Evolutionary conservation across 1,140 invertebrate species (phyloP).

Genomic region (Listronotus oregonensis): DNA sequence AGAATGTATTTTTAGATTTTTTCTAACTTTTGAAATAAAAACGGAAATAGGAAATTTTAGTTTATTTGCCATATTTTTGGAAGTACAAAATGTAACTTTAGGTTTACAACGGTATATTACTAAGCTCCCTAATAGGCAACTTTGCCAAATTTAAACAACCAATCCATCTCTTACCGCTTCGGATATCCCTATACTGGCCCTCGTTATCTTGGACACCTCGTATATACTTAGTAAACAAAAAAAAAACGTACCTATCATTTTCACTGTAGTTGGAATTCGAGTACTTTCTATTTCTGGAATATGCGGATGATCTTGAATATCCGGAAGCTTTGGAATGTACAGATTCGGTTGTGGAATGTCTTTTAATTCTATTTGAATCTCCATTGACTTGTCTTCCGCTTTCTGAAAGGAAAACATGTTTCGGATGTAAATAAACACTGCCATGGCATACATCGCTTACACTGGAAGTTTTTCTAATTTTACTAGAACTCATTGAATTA

Average conservation of each 20-base stretch:
- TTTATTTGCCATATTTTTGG: too few species aligned
- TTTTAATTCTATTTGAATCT: constrained; percentile 44
- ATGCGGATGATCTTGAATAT: constrained; percentile 18
- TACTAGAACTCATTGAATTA: constrained; percentile 6
- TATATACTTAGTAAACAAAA: too few species aligned
- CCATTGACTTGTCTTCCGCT: constrained; percentile 42
- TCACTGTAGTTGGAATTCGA: constrained; percentile 48
- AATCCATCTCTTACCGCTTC: too few species aligned
- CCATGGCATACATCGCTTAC: constrained; percentile 13
- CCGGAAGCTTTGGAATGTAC: constrained; percentile 46
- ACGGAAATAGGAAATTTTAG: too few species aligned
- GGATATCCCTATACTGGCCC: too few species aligned
- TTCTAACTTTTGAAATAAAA: too few species aligned
- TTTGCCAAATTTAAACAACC: too few species aligned
- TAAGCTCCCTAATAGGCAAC: too few species aligned
- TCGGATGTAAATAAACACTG: constrained; percentile 21
- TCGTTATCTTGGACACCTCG: too few species aligned
- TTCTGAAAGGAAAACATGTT: constrained; percentile 38
- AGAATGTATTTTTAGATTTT: too few species aligned
- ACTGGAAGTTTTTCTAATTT: constrained; percentile 14
- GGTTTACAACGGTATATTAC: too few species aligned
- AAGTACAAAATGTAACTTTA: too few species aligned
- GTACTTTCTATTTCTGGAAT: constrained; percentile 38
- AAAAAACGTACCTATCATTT: constrained; percentile 43
- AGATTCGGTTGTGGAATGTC: constrained; percentile 51